Evolutionary conservation across 2,888 invertebrate genomes (phyloP), one percentile per base, ranked within the genome.

Genomic region (Portevinia maculata): DNA sequence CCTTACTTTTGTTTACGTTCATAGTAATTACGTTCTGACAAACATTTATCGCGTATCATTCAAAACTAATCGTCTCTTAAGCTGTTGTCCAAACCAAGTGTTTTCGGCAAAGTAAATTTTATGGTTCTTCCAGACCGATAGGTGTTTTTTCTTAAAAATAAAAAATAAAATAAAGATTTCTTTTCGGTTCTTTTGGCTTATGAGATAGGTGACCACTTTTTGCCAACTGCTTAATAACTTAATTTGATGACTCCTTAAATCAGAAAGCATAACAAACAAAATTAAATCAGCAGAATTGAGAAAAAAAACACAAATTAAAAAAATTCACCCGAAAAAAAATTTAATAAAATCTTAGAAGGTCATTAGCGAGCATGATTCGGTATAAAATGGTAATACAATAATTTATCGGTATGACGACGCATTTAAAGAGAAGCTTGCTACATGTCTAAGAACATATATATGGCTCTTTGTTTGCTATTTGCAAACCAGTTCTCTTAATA

Each of bases 311-410:
- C 0, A 17, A n/a, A n/a, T n/a, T n/a, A n/a, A n/a, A n/a, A n/a
- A n/a, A n/a, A n/a, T n/a, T n/a, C n/a, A n/a, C n/a, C n/a, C n/a
- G n/a, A n/a, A n/a, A n/a, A n/a, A n/a, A n/a, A n/a, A n/a, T n/a
- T n/a, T n/a, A n/a, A n/a, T n/a, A n/a, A n/a, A 11, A n/a, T 9
- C 9, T 11, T 15, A 59, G 60, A 44, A 64, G 69, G 64, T 57
- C 62, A 70, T 48, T 62, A 53, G 21, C 30, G 46, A 30, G 21
- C 17, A 78, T 70, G 70, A 78, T 17, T 70, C 70, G 65, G 41
- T 34, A 9, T 11, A n/a, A 41, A 30, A 48, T 55, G 15, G 30
- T 39, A 15, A 57, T 50, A 15, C 30, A 15, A 52, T 41, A 52
- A n/a, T 1, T 5, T n/a, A 11, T 0, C 19, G 34, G 37, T n/a